Conservation (phyloP, 2,888 invertebrate species). For the Drosophila borborema region DNA sequence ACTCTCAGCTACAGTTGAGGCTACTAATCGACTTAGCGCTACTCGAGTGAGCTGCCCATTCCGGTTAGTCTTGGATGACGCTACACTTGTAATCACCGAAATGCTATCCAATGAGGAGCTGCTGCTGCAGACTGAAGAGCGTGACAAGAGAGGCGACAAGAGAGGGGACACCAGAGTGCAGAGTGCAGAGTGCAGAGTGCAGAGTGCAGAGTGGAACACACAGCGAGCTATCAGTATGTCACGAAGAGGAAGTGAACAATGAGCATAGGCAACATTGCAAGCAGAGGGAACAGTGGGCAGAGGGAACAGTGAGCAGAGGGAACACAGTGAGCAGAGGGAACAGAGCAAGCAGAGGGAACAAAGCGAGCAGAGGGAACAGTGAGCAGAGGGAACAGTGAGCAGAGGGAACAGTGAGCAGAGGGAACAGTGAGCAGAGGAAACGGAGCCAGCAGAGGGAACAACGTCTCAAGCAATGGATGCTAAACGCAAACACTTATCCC, state of each 20-base stretch:
- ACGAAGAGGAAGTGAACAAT: not conserved
- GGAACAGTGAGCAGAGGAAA: no score
- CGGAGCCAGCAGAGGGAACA: not conserved
- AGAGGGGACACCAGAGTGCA: not conserved
- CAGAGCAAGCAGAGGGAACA: not conserved
- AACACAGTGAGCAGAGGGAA: no score
- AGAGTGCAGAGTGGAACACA: not conserved
- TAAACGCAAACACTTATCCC: conserved; percentile 3
- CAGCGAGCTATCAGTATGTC: not conserved
- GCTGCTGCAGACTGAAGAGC: not conserved
- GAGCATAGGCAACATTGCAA: not conserved
- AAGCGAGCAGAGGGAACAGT: not conserved
- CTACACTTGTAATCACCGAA: conserved; percentile 3
- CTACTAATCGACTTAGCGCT: conserved; percentile 1
- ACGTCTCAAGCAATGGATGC: not conserved
- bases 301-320: not conserved
- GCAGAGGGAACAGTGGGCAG: not conserved
- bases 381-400: not conserved
- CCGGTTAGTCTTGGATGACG: not conserved
- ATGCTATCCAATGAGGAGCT: not conserved
- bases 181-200: not conserved
- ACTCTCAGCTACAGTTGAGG: not conserved
- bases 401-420: not conserved
- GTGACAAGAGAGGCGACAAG: not conserved
- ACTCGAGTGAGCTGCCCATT: not conserved